A percentile compares a stretch with the other conserved stretches of the same genome.
Conservation (phyloP, 37 sponge, comb jelly and placozoan genomes). For the Aphrocallistes beatrix region DNA sequence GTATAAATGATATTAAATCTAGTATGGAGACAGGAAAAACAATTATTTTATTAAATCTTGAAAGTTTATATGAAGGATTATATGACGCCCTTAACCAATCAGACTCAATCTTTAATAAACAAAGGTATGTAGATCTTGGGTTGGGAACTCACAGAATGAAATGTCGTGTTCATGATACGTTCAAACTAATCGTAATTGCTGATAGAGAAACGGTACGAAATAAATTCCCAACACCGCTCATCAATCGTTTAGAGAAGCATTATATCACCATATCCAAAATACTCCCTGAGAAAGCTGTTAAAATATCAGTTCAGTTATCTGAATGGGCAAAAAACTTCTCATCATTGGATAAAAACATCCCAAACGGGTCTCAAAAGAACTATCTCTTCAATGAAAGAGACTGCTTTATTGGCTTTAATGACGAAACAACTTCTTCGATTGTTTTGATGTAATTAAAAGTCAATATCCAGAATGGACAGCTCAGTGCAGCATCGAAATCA, state of each 20-base stretch:
- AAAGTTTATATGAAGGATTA: conserved; percentile 83
- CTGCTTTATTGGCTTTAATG: conserved; percentile 77
- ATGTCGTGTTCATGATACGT: conserved; percentile 63
- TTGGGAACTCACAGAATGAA: conserved; percentile 73
- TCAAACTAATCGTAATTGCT: conserved; percentile 74
- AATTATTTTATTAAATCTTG: conserved; percentile 78
- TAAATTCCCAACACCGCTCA: conserved; percentile 86
- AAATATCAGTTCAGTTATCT: background rate
- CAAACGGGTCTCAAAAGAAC: background rate
- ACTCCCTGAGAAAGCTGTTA: background rate
- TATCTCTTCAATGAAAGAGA: conserved; percentile 36
- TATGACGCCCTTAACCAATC: conserved; percentile 91
- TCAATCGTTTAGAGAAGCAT: conserved; percentile 90
- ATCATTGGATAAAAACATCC: background rate
- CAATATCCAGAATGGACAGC: background rate
- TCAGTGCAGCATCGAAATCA: background rate
- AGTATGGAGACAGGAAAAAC: conserved; percentile 83
- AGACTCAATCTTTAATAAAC: conserved; percentile 38
- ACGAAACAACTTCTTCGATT: conserved; percentile 71
- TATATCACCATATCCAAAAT: conserved; percentile 59
- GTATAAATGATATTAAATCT: conserved; percentile 82
- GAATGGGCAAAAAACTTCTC: background rate
- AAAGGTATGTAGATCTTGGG: conserved; percentile 77
- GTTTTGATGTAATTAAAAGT: conserved; percentile 55
- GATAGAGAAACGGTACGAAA: conserved; percentile 64